Evolutionary conservation across 2,113 vertebrate genomes (phyloP).

Genomic region (Saccopteryx bilineata): DNA sequence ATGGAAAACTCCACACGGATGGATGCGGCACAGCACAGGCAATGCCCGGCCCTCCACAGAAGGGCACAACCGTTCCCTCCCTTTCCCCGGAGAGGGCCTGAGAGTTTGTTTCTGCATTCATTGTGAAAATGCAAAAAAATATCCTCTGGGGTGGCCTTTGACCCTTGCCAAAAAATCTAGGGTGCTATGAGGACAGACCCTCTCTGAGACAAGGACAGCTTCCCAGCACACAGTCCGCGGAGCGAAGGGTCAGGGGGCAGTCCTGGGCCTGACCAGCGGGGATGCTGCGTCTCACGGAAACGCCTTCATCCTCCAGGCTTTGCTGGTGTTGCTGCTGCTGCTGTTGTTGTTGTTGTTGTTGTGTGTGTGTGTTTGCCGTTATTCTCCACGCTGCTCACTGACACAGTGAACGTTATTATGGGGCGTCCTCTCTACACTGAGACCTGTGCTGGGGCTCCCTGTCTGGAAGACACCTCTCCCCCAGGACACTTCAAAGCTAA

Average conservation of each 20-base stretch:
- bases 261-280: no score
- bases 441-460: neutral
- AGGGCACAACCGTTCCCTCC: neutral
- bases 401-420: neutral
- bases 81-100: neutral
- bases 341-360: neutral
- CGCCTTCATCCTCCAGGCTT: no score
- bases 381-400: neutral
- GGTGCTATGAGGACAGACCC: neutral
- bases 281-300: no score
- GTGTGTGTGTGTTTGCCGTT: no score
- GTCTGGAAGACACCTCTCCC: neutral
- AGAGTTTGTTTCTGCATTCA: neutral
- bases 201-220: neutral
- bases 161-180: neutral
- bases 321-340: no score
- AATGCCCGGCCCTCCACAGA: accelerated
- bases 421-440: neutral
- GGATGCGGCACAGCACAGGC: neutral
- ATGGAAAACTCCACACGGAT: neutral
- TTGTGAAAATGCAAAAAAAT: conserved; percentile 18
- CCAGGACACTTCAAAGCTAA: neutral
- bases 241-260: no score
- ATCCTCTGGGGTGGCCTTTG: neutral
- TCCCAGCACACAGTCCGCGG: neutral